These are phyloP conservation scores for Amazona guildingii DNA, from an alignment of 2,113 vertebrate species.

Conservation along the genomic window DNA sequence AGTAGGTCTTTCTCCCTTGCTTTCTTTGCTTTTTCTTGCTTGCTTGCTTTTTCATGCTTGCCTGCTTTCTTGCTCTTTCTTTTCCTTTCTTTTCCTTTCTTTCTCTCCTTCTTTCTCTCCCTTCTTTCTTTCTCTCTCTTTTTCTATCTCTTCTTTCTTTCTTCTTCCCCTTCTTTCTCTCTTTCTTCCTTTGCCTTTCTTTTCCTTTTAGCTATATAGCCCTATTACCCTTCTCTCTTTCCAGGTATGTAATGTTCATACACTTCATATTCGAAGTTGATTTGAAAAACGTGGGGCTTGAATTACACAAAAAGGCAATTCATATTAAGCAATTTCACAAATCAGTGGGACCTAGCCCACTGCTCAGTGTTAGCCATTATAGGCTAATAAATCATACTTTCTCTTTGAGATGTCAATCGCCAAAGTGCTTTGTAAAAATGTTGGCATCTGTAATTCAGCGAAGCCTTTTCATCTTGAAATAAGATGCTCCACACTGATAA, in stretches of 20 bases:
- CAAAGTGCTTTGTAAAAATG: conserved; percentile 86
- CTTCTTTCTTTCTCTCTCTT: not conserved
- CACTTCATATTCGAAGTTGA: conserved; percentile 59
- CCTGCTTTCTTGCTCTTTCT: too few relatives aligned
- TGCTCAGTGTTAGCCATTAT: conserved; percentile 89
- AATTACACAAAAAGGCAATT: conserved; percentile 78
- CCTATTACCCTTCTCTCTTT: not conserved
- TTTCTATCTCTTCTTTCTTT: not conserved
- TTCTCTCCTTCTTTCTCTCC: too few relatives aligned
- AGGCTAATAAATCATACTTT: conserved; percentile 98
- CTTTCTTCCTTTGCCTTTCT: not conserved
- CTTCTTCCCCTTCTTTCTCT: too few relatives aligned
- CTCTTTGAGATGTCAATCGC: conserved; percentile 93
- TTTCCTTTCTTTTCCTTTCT: not conserved
- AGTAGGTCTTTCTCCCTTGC: not conserved
- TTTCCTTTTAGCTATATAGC: not conserved
- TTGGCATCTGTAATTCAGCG: conserved; percentile 94
- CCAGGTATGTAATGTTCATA: conserved; percentile 28
- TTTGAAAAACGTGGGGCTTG: conserved; percentile 69
- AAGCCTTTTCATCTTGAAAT: conserved; percentile 98
- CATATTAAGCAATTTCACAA: conserved; percentile 91
- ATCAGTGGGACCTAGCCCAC: conserved; percentile 86
- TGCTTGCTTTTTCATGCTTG: not conserved
- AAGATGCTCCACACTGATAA: conserved; percentile 98
- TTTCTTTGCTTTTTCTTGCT: not conserved